phyloP scores from a whole-genome alignment of 2,888 invertebrate genomes.

The Caenorhabditis afra region DNA sequence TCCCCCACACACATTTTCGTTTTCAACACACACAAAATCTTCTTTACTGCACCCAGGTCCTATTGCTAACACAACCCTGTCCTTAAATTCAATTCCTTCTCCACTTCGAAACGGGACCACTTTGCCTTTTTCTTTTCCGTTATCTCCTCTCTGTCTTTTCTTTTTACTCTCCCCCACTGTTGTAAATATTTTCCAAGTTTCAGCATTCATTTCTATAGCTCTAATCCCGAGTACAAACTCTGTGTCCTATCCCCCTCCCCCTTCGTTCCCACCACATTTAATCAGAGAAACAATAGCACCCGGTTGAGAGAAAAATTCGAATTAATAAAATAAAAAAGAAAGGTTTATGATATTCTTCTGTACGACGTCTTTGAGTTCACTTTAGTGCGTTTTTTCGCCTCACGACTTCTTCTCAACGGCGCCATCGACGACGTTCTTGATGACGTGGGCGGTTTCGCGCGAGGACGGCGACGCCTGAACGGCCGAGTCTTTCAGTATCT shows the following conservation, averaged over 20 bases:
- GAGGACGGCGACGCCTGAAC: constrained; percentile 49
- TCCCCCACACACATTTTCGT: constrained; percentile 6
- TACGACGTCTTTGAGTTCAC: no score
- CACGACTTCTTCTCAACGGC: no score
- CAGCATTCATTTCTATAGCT: not conserved
- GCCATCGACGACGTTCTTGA: constrained; percentile 18
- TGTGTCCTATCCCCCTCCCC: no score
- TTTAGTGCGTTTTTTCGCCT: no score
- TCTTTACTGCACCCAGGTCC: constrained; percentile 11
- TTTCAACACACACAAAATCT: not conserved
- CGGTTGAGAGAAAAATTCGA: not conserved
- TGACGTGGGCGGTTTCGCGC: constrained; percentile 27
- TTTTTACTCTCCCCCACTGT: constrained; percentile 6
- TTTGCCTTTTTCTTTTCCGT: constrained; percentile 15
- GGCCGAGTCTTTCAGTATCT: constrained; percentile 14
- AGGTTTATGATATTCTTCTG: no score
- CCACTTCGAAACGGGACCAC: constrained; percentile 48
- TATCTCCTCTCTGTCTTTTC: not conserved
- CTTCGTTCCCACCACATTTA: not conserved
- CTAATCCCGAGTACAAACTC: not conserved
- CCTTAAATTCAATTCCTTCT: constrained; percentile 27
- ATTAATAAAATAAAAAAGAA: no score
- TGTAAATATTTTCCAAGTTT: not conserved
- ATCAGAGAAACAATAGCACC: not conserved
- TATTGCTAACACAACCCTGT: constrained; percentile 7